A percentile compares a stretch with the other conserved stretches of the same genome.
These are phyloP conservation scores for Myotis planiceps DNA, from an alignment of 2,797 vertebrate species.

Conservation along the genomic window DNA sequence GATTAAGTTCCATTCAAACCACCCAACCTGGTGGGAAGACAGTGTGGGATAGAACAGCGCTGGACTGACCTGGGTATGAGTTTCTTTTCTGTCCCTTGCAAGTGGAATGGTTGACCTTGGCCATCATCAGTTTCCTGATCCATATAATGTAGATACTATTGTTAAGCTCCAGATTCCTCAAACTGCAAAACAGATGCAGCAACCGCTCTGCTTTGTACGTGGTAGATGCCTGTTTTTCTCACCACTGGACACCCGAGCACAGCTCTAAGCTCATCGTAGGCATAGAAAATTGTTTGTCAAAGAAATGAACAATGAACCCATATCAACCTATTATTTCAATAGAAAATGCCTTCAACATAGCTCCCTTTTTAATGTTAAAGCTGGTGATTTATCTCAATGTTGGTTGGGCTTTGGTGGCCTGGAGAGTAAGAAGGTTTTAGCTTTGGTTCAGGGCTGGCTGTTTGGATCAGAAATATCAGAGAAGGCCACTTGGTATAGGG, in stretches of 20 bases:
- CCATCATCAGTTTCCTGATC: background rate
- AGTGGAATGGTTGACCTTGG: background rate
- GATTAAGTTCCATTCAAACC: background rate
- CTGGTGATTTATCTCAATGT: background rate
- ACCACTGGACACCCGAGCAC: background rate
- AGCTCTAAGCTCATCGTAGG: no score
- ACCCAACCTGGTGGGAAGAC: background rate
- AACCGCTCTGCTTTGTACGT: background rate
- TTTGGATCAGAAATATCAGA: background rate
- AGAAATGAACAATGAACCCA: background rate
- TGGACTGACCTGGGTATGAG: no score
- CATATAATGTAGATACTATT: background rate
- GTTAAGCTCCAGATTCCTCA: background rate
- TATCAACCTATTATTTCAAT: background rate
- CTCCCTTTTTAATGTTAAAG: background rate
- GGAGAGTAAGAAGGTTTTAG: background rate
- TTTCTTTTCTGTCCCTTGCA: background rate
- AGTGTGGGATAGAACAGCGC: background rate
- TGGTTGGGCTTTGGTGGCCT: background rate
- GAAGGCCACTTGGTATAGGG: background rate
- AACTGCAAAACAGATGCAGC: background rate
- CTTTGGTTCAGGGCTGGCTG: background rate
- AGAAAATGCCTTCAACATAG: background rate
- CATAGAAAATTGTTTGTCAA: background rate
- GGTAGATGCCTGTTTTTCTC: background rate